Conservation (phyloP, 2,888 invertebrate species). For the Brachynemurus nebulosus region DNA sequence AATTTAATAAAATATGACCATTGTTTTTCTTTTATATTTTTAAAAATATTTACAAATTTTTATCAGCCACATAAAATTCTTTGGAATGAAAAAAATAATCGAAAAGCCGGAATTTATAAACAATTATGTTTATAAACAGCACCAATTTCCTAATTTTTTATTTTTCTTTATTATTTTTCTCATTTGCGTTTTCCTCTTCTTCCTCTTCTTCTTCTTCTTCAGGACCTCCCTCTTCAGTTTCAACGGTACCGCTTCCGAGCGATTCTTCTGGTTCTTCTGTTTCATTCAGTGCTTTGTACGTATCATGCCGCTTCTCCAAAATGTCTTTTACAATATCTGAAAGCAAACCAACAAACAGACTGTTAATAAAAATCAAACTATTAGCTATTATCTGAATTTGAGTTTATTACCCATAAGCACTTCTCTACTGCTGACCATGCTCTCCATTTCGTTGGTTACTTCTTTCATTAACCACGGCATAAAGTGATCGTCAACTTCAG, state of each 20-base stretch:
- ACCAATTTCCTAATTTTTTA: neutral
- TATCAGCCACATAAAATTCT: too few species aligned
- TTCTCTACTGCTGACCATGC: constrained; percentile 66
- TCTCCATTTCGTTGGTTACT: constrained; percentile 67
- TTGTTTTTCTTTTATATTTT: too few species aligned
- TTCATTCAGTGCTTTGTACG: constrained; percentile 35
- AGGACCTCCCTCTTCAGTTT: neutral
- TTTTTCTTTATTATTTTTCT: neutral
- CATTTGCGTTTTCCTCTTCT: neutral
- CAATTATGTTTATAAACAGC: too few species aligned
- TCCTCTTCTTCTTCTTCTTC: constrained; percentile 1
- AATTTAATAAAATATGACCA: too few species aligned
- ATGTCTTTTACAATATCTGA: constrained; percentile 65
- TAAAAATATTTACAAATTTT: too few species aligned
- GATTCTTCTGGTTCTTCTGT: constrained; percentile 16
- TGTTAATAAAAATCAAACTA: neutral
- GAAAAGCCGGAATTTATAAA: too few species aligned
- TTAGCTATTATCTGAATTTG: neutral
- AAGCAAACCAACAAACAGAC: constrained; percentile 16
- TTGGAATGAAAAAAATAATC: too few species aligned
- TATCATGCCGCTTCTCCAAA: constrained; percentile 56
- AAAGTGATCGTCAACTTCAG: constrained; percentile 62
- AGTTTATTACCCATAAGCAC: constrained; percentile 50
- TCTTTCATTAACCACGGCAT: constrained; percentile 78
- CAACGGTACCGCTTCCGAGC: constrained; percentile 15